Evolutionary conservation across 1,140 invertebrate genomes (phyloP).

Genomic region (Philotrypesis tridentata): DNA sequence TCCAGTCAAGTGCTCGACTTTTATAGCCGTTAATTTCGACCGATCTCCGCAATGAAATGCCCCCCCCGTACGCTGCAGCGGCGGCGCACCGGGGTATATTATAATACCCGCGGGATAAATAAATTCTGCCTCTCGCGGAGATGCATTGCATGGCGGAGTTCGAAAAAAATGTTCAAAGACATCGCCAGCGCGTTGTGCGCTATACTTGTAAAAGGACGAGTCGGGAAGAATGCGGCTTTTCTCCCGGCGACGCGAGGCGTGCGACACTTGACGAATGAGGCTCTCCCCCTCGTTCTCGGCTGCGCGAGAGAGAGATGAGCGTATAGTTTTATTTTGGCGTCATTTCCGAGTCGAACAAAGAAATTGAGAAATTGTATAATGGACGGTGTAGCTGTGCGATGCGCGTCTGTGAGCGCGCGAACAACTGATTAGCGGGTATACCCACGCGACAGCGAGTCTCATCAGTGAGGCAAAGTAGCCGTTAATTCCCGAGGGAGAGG

Average conservation of each 20-base stretch:
- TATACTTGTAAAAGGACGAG: neutral
- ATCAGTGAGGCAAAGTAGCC: slow-evolving; percentile 42
- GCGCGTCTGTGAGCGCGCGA: too few species aligned
- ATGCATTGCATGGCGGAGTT: neutral
- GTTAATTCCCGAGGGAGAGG: too few species aligned
- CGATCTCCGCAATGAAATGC: neutral
- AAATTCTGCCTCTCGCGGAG: too few species aligned
- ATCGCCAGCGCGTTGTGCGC: neutral
- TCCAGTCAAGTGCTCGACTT: neutral
- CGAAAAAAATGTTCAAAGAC: neutral
- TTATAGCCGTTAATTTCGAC: neutral
- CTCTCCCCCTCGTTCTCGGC: neutral
- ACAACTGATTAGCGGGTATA: slow-evolving; percentile 4
- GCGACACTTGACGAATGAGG: slow-evolving; percentile 26
- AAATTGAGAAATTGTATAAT: neutral
- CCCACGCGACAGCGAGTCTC: slow-evolving; percentile 42
- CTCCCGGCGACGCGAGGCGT: neutral
- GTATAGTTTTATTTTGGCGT: neutral
- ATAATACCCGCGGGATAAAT: too few species aligned
- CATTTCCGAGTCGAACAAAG: neutral
- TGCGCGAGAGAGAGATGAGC: neutral
- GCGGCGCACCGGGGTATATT: too few species aligned
- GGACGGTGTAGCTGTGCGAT: too few species aligned
- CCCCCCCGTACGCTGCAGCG: too few species aligned
- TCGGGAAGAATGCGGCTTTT: slow-evolving; percentile 14